phyloP scores from a whole-genome alignment of 2,888 invertebrate genomes.

The Nomada flava region DNA sequence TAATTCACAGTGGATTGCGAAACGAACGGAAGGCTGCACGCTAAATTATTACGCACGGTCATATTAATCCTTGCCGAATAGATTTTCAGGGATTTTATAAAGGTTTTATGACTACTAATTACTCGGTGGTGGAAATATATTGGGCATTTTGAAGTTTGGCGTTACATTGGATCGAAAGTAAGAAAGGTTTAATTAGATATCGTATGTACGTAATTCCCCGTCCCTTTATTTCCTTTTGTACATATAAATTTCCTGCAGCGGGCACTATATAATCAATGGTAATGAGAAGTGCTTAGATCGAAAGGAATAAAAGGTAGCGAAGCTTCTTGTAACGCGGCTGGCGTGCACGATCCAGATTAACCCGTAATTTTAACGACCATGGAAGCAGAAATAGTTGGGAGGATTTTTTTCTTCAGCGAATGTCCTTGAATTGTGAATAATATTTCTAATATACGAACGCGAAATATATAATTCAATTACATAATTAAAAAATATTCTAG shows the following conservation, averaged over 20 bases:
- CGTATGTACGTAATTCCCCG: no score
- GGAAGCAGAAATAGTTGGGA: neutral
- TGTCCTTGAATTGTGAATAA: constrained; percentile 10
- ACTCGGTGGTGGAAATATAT: neutral
- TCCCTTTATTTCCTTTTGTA: no score
- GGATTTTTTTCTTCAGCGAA: neutral
- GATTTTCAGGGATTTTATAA: constrained; percentile 19
- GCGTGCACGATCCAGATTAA: neutral
- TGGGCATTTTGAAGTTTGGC: neutral
- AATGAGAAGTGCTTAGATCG: no score
- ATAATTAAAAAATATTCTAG: neutral
- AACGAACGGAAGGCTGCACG: constrained; percentile 29
- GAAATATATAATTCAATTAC: neutral
- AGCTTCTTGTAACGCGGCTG: neutral
- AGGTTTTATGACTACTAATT: constrained; percentile 1
- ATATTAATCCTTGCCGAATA: constrained; percentile 38
- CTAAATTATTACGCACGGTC: constrained; percentile 32
- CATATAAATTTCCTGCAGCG: no score
- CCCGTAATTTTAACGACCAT: constrained; percentile 7
- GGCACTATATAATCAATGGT: no score
- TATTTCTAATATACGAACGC: neutral
- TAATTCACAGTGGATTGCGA: constrained; percentile 35
- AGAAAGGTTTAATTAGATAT: no score
- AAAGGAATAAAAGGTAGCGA: constrained; percentile 1
- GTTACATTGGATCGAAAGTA: no score